Evolutionary conservation across 1,140 invertebrate species (phyloP).

Genomic region (Diachasma alloeum): DNA sequence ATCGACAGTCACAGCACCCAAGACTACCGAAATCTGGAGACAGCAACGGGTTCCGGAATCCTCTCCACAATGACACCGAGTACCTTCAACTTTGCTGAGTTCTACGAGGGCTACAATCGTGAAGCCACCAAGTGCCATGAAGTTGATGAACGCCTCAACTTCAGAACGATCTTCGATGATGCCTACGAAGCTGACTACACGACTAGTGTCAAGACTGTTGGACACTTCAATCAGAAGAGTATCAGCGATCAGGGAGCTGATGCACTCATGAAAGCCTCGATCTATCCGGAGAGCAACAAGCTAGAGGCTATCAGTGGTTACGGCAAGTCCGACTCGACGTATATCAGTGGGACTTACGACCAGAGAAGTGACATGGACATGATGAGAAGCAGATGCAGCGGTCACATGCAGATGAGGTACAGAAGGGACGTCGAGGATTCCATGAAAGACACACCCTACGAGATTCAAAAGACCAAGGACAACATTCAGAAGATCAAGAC

Average conservation of each 20-base stretch:
- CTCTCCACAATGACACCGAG: not conserved
- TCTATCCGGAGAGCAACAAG: conserved; percentile 3
- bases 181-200: not conserved
- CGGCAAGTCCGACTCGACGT: not conserved
- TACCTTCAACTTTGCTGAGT: conserved; percentile 50
- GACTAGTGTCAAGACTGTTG: not conserved
- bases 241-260: not conserved
- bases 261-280: not conserved
- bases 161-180: not conserved
- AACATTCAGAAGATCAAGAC: conserved; percentile 53
- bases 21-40: conserved; percentile 46
- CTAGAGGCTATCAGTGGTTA: not conserved
- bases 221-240: conserved; percentile 12
- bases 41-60: not conserved
- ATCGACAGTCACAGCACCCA: conserved; percentile 53
- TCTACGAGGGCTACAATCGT: conserved; percentile 55
- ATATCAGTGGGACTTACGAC: not conserved
- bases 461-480: conserved; percentile 45
- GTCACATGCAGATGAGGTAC: conserved; percentile 15
- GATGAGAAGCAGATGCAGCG: not conserved
- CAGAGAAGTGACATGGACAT: not conserved
- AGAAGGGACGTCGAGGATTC: not conserved
- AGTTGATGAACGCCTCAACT: conserved; percentile 28
- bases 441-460: not conserved
- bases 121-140: conserved; percentile 30